Percentiles rank a stretch among this genome's conserved stretches.
phyloP scores from a whole-genome alignment of 2,888 invertebrate genomes.

The Nesidiocoris tenuis region DNA sequence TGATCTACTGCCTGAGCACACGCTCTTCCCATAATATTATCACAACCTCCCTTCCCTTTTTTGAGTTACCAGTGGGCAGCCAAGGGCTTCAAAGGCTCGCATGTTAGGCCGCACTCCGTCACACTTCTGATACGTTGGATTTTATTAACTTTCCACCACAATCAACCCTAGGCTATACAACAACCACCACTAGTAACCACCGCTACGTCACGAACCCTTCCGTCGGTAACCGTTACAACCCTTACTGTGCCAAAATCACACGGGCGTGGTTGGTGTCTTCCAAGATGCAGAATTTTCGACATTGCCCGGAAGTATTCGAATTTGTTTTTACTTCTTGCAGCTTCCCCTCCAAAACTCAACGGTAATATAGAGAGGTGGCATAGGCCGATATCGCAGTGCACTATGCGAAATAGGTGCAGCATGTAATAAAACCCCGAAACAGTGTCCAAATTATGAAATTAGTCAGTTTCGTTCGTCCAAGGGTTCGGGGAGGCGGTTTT shows the following conservation, averaged over 20 bases:
- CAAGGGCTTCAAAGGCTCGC: neutral
- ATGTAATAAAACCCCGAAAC: too few species aligned
- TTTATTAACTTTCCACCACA: slow-evolving; percentile 2
- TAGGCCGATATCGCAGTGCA: too few species aligned
- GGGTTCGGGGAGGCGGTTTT: too few species aligned
- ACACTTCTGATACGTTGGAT: neutral
- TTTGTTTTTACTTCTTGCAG: too few species aligned
- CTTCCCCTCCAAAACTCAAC: too few species aligned
- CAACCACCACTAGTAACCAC: neutral
- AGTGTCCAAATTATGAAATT: too few species aligned
- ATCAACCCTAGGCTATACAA: neutral
- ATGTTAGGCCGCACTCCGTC: slow-evolving; percentile 5
- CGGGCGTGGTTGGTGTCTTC: too few species aligned
- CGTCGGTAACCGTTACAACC: neutral
- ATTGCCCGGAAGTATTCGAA: too few species aligned
- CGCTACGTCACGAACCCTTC: neutral
- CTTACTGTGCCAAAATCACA: neutral
- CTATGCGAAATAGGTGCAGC: too few species aligned
- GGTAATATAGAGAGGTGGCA: too few species aligned
- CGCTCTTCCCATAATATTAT: neutral
- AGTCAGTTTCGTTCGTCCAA: too few species aligned
- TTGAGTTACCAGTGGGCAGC: neutral
- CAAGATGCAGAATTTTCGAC: too few species aligned
- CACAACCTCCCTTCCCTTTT: neutral
- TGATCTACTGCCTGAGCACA: neutral